These are phyloP conservation scores for Jordanella pulchra DNA, from an alignment of 2,797 vertebrate genomes.

Conservation along the genomic window DNA sequence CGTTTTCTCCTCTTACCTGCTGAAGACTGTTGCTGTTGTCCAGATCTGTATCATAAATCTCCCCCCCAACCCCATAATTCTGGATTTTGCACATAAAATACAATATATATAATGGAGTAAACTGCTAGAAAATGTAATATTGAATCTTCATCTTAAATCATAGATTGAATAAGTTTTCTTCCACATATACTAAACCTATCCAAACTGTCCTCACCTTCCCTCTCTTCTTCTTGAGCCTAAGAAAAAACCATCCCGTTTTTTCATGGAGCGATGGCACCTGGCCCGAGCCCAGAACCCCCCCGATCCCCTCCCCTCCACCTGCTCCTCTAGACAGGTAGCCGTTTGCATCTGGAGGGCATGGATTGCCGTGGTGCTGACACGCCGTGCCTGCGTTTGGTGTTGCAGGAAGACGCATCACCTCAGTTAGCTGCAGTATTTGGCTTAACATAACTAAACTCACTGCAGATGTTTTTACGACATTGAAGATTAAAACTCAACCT, in stretches of 20 bases:
- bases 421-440: neutral
- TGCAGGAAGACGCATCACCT: neutral
- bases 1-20: too few species aligned
- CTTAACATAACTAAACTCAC: slow-evolving; percentile 21
- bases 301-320: slow-evolving; percentile 80
- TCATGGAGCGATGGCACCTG: slow-evolving; percentile 89
- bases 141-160: neutral
- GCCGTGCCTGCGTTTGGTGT: slow-evolving; percentile 14
- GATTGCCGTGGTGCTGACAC: slow-evolving; percentile 41
- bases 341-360: slow-evolving; percentile 12
- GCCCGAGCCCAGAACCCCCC: slow-evolving; percentile 80
- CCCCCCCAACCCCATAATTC: too few species aligned
- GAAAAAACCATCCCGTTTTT: slow-evolving; percentile 85
- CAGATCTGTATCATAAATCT: too few species aligned
- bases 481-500: slow-evolving; percentile 12
- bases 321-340: slow-evolving; percentile 90
- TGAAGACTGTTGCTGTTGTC: too few species aligned
- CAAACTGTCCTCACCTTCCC: slow-evolving; percentile 22
- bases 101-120: neutral
- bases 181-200: neutral
- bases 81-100: too few species aligned
- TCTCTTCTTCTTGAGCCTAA: slow-evolving; percentile 75
- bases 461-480: slow-evolving; percentile 7
- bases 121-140: neutral
- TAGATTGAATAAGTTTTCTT: neutral